Conservation (phyloP, 2,797 vertebrate species). For the Enteromius fasciolatus region DNA sequence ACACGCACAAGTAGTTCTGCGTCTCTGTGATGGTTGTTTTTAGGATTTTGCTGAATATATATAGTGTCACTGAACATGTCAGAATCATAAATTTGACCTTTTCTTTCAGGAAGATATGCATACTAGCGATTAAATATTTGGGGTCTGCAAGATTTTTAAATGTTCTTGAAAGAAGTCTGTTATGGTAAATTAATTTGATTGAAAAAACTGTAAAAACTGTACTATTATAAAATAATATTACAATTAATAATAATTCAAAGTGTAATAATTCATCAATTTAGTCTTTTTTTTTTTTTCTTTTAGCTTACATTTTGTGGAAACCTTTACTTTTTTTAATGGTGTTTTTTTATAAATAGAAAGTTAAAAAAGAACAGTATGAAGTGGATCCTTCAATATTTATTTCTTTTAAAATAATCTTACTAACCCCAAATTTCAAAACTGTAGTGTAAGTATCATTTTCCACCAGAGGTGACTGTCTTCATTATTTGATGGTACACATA, state of each 20-base stretch:
- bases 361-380: background rate
- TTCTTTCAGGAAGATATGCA: background rate
- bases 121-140: background rate
- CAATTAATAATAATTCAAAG: background rate
- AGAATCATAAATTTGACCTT: background rate
- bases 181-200: background rate
- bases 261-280: too few species aligned
- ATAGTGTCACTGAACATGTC: background rate
- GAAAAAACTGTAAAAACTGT: background rate
- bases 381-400: background rate
- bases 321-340: too few species aligned
- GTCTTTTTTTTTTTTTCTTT: too few species aligned
- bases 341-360: background rate
- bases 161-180: background rate
- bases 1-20: background rate
- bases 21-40: background rate
- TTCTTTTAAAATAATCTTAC: background rate
- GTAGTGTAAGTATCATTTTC: background rate
- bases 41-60: background rate
- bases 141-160: background rate
- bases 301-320: background rate
- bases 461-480: background rate
- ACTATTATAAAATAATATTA: background rate
- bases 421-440: background rate
- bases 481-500: background rate